Evolutionary conservation across 2,797 vertebrate genomes (phyloP), one percentile per base, ranked within the genome.

Genomic region (Alectoris magna): DNA sequence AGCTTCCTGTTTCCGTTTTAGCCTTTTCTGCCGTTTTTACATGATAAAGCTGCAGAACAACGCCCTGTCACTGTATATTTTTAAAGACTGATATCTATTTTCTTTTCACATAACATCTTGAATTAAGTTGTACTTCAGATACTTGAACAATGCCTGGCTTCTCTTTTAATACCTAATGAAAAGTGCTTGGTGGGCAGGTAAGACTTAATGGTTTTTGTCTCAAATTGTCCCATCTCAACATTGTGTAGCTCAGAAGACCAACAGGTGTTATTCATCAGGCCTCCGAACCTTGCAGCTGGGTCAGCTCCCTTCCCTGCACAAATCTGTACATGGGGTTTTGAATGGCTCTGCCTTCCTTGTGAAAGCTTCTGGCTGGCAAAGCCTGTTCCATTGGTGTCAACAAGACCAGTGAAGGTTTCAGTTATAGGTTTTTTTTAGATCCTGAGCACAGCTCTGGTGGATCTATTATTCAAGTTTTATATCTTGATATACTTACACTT

Each of bases 311-410:
- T 41, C 34, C 21, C 21, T 64, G 78, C 59, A 53, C 36, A 48
- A 31, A 71, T 16, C 48, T 48, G 16, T 14, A 11, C 29, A 7
- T 39, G 38, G 4, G 27, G 44, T 14, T 39, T 58, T 80, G 34
- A 66, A 60, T n/a, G 27, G 15, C 34, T 84, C 79, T 83, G 59
- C 16, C 17, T 59, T 74, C 36, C 27, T 38, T 23, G 19, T 81
- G 68, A 88, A 48, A 84, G 18, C 56, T 84, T 60, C 75, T 77
- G 24, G 39, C 49, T 72, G 55, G 41, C 68, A 80, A 77, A 96
- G 38, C 31, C 16, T 69, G 38, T 70, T 3, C 1, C 3, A 1
- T 46, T 36, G 26, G 55, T 51, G 43, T 49, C 55, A 66, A 2
- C 10, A 36, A 66, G 13, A 39, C 29, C 27, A 3, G 4, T 29